Conservation (phyloP, 2,888 invertebrate species). For the Phlogophora meticulosa region DNA sequence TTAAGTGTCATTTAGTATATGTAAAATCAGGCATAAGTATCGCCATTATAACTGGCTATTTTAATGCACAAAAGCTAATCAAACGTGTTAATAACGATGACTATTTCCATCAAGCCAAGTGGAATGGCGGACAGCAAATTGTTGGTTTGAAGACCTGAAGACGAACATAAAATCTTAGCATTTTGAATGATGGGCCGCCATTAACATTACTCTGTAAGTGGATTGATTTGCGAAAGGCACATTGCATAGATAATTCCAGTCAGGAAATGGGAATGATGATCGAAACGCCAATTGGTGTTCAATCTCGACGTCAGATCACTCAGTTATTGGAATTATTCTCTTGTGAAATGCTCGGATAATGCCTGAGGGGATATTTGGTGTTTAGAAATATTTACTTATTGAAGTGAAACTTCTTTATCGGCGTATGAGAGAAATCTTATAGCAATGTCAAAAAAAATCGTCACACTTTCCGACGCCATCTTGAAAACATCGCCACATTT, state of each 20-base stretch:
- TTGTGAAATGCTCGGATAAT: slow-evolving; percentile 35
- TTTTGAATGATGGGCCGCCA: slow-evolving; percentile 52
- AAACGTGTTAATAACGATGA: slow-evolving; percentile 45
- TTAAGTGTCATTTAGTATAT: too few relatives aligned
- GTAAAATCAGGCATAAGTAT: neutral
- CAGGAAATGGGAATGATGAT: slow-evolving; percentile 60
- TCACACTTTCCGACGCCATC: too few relatives aligned
- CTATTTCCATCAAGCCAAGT: slow-evolving; percentile 29
- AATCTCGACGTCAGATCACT: slow-evolving; percentile 55
- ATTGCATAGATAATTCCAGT: slow-evolving; percentile 52
- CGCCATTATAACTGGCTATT: slow-evolving; percentile 17
- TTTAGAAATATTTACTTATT: slow-evolving; percentile 3
- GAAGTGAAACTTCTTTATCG: too few relatives aligned
- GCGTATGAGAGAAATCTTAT: too few relatives aligned
- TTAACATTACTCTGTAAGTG: slow-evolving; percentile 53
- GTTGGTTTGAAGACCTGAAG: slow-evolving; percentile 5
- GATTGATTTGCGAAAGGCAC: slow-evolving; percentile 54
- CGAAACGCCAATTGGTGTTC: slow-evolving; percentile 62
- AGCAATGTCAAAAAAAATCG: too few relatives aligned
- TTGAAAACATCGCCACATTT: too few relatives aligned
- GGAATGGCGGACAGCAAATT: slow-evolving; percentile 24
- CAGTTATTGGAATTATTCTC: slow-evolving; percentile 57
- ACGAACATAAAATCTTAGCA: slow-evolving; percentile 38
- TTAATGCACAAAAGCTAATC: slow-evolving; percentile 37
- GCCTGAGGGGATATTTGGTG: slow-evolving; percentile 7